These are phyloP conservation scores for Chrysopa pallens DNA, from an alignment of 1,140 invertebrate species.

Conservation along the genomic window DNA sequence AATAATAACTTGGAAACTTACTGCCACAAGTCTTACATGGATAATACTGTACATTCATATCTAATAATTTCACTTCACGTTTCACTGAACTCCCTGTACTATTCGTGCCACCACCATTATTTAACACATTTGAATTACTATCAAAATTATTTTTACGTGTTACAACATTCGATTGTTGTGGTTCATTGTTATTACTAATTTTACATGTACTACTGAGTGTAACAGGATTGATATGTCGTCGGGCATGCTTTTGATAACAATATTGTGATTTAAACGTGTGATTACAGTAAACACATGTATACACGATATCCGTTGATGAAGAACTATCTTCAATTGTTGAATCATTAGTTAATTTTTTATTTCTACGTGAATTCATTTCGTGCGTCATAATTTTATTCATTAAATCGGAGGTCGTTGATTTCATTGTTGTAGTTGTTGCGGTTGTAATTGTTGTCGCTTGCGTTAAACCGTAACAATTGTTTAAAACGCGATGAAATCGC, in stretches of 20 bases:
- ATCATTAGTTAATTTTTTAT: slow-evolving; percentile 22
- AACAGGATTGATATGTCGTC: slow-evolving; percentile 40
- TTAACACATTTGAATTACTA: neutral
- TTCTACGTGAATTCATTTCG: slow-evolving; percentile 1
- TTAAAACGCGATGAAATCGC: slow-evolving; percentile 57
- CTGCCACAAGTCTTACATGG: slow-evolving; percentile 81
- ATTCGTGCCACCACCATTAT: slow-evolving; percentile 1
- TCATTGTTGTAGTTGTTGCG: slow-evolving; percentile 8
- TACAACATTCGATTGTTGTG: slow-evolving; percentile 8
- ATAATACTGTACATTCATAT: slow-evolving; percentile 78
- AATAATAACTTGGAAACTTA: slow-evolving; percentile 85
- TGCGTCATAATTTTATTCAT: neutral
- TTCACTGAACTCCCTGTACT: slow-evolving; percentile 7
- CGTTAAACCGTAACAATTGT: slow-evolving; percentile 43
- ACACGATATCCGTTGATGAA: slow-evolving; percentile 22
- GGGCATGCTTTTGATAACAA: slow-evolving; percentile 63
- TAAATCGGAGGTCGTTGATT: slow-evolving; percentile 5
- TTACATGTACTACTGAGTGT: slow-evolving; percentile 9
- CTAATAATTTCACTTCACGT: slow-evolving; percentile 40
- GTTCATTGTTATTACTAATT: slow-evolving; percentile 3
- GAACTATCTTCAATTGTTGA: neutral
- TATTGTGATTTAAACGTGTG: slow-evolving; percentile 69
- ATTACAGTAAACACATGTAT: slow-evolving; percentile 57
- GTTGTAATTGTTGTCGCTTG: slow-evolving; percentile 8
- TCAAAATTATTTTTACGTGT: slow-evolving; percentile 3